Evolutionary conservation across 2,797 vertebrate species (phyloP), one percentile per base, ranked within the genome.

Genomic region (Natrix natrix): DNA sequence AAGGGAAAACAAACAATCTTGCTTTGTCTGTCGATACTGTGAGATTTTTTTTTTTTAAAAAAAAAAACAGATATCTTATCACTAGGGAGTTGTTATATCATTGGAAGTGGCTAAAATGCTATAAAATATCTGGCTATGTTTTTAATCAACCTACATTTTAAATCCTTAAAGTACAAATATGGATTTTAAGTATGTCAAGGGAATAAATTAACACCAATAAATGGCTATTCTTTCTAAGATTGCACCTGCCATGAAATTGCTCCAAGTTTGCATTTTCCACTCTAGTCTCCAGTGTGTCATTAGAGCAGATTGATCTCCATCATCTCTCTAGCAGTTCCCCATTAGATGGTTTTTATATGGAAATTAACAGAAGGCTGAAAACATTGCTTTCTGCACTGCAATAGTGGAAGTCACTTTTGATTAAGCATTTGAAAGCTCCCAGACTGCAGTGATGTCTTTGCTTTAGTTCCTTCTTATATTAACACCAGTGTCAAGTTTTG

Each of bases 261-360:
- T 98, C 97, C 97, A 98, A 97, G 97, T 97, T 96, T 97, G 97
- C 97, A 97, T 98, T 98, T 98, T 97, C 97, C 95, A 93, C 28
- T 5, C 90, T 78, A 91, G 97, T 97, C 97, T 97, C 98, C 1
- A 54, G 97, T 93, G 97, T 97, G 97, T 97, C 97, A 97, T 98
- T 98, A 98, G 94, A 95, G 96, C 96, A 97, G 98, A 98, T 97
- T 97, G 98, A 98, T 98, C 93, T 87, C 95, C 92, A 94, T 97
- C 96, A 97, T 96, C 97, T 97, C 95, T 95, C 78, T 94, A 14
- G 97, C 96, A 96, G 96, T 96, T 97, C 96, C 97, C 97, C 97
- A 98, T 97, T 98, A 98, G 95, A 98, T 97, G 95, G 97, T 97
- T 98, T 98, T 97, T 97, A 97, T 98, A 98, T 98, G 98, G 97